A percentile compares a stretch with the other conserved stretches of the same genome.
Conservation (phyloP, 2,888 invertebrate genomes). For the Noctua janthe region DNA sequence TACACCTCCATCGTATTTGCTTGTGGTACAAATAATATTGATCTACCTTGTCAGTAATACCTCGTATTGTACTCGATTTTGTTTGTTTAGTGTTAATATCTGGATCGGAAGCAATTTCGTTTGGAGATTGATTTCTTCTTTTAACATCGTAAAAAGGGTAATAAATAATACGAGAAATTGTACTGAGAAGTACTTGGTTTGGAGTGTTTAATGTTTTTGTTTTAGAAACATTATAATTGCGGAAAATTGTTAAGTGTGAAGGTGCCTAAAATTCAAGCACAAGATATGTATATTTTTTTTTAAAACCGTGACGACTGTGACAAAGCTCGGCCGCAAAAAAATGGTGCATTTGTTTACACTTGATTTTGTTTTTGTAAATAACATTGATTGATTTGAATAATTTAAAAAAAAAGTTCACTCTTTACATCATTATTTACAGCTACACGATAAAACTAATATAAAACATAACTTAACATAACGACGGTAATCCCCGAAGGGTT, state of each 20-base stretch:
- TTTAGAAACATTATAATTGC: neutral
- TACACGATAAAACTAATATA: no score
- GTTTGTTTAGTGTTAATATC: conserved; percentile 61
- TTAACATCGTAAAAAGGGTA: conserved; percentile 6
- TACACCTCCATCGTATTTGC: conserved; percentile 77
- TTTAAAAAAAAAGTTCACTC: neutral
- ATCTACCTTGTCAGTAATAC: conserved; percentile 66
- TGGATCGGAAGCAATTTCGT: conserved; percentile 59
- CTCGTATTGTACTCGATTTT: conserved; percentile 62
- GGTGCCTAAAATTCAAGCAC: neutral
- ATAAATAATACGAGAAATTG: conserved; percentile 11
- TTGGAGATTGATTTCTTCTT: conserved; percentile 51
- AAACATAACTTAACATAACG: no score
- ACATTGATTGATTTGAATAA: neutral
- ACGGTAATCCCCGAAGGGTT: no score
- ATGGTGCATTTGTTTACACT: no score
- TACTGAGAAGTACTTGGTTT: neutral
- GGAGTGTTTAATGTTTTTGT: neutral
- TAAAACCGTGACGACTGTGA: neutral
- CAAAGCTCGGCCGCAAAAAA: neutral
- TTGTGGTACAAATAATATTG: conserved; percentile 77
- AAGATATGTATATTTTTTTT: no score
- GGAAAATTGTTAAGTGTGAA: neutral
- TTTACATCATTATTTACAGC: no score
- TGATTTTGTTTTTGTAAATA: neutral